A percentile compares a stretch with the other conserved stretches of the same genome.
Evolutionary conservation across 2,888 invertebrate species (phyloP).

Genomic region (Agrochola lota): DNA sequence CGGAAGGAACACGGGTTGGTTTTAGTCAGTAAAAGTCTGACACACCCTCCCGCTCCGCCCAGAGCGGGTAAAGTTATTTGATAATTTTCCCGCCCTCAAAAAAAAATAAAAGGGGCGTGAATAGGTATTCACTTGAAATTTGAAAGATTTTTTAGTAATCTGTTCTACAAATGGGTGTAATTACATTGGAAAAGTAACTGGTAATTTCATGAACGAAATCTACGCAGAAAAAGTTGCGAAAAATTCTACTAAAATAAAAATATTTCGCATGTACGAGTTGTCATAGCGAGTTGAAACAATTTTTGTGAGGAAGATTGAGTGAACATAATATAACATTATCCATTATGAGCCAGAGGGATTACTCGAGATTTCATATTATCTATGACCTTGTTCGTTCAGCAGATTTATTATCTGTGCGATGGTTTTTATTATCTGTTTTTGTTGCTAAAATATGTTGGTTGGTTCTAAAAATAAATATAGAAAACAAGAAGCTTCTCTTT

Average conservation of each 20-base stretch:
- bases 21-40: too few relatives aligned
- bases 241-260: neutral
- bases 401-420: constrained; percentile 53
- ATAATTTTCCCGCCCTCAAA: too few relatives aligned
- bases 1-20: too few relatives aligned
- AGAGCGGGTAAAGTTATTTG: too few relatives aligned
- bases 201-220: neutral
- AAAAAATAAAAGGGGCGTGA: too few relatives aligned
- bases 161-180: too few relatives aligned
- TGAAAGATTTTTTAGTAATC: neutral
- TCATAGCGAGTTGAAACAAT: constrained; percentile 32
- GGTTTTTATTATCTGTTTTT: constrained; percentile 39
- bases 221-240: neutral
- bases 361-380: constrained; percentile 62
- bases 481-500: neutral
- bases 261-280: constrained; percentile 12
- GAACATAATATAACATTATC: constrained; percentile 58
- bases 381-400: constrained; percentile 50
- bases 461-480: constrained; percentile 4
- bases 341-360: constrained; percentile 56
- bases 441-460: constrained; percentile 18
- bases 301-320: constrained; percentile 56
- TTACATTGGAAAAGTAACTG: neutral
- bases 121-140: too few relatives aligned
- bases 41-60: too few relatives aligned